Conservation (phyloP, 2,113 vertebrate genomes). For the Urocynchramus pylzowi region DNA sequence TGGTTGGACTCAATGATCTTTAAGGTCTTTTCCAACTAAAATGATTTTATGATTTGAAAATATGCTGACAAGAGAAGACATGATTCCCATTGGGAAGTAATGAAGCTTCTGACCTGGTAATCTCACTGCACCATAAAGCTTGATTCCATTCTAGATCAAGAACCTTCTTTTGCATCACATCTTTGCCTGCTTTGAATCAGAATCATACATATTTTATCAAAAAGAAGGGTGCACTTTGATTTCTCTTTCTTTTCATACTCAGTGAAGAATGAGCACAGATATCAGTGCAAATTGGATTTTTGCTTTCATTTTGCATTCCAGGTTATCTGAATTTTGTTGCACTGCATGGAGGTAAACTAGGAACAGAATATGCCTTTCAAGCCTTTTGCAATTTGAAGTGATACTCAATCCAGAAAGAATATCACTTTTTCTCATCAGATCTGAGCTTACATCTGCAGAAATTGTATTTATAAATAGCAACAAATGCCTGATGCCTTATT, state of each 20-base stretch:
- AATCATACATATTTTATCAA: not conserved
- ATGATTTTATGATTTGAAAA: not conserved
- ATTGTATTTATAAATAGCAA: not conserved
- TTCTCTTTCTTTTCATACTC: not conserved
- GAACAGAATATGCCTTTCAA: not conserved
- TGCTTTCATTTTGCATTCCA: not conserved
- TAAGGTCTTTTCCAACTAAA: not conserved
- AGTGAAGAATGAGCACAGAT: not conserved
- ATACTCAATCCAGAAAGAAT: not conserved
- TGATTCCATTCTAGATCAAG: not conserved
- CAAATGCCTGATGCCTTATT: not conserved
- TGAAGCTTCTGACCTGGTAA: not conserved
- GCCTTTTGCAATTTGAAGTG: not conserved
- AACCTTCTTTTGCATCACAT: not conserved
- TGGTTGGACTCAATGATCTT: not conserved
- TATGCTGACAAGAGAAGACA: not conserved
- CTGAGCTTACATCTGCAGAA: not conserved
- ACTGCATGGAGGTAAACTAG: not conserved
- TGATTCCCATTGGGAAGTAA: not conserved
- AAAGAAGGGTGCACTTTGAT: not conserved
- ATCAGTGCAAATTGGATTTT: not conserved
- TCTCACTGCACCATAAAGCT: not conserved
- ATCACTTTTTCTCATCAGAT: not conserved
- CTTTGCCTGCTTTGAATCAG: not conserved
- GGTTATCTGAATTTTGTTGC: not conserved